Evolutionary conservation across 2,888 invertebrate genomes (phyloP).

Genomic region (Drosophila nr. perissopoda): DNA sequence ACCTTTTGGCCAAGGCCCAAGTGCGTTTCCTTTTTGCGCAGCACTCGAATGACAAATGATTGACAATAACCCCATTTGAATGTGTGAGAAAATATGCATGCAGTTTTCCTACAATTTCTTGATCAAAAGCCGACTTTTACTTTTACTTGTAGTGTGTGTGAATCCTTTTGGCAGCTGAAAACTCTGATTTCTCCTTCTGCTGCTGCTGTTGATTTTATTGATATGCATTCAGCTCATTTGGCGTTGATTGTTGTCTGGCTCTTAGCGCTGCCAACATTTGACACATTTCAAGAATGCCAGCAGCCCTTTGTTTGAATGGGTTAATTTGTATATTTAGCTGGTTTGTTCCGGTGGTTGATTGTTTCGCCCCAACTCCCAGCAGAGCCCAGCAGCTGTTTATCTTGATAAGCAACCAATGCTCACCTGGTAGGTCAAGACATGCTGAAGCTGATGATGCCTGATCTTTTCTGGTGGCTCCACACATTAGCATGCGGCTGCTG

Average conservation of each 20-base stretch:
- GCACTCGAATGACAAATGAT: conserved; percentile 58
- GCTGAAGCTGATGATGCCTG: no score
- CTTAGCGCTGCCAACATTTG: conserved; percentile 51
- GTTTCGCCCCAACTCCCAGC: neutral
- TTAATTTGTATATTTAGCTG: conserved; percentile 78
- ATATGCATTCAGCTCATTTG: conserved; percentile 64
- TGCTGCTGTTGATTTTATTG: conserved; percentile 57
- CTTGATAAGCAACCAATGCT: neutral
- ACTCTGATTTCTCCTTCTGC: conserved; percentile 15
- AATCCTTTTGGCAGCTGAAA: conserved; percentile 56
- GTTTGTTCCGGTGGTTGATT: conserved; percentile 11
- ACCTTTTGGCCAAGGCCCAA: conserved; percentile 25
- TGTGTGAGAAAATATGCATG: conserved; percentile 49
- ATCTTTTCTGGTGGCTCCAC: neutral
- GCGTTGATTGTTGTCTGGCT: conserved; percentile 54
- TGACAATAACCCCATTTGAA: conserved; percentile 36
- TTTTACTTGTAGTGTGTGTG: conserved; percentile 15
- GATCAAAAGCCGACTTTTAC: conserved; percentile 54
- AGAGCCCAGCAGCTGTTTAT: conserved; percentile 15
- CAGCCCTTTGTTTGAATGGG: conserved; percentile 67
- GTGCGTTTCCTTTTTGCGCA: conserved; percentile 23
- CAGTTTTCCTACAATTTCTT: conserved; percentile 53
- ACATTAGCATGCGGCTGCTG: neutral
- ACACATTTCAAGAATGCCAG: conserved; percentile 61
- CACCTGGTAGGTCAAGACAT: conserved; percentile 29